Base-by-base conservation (phyloP, 2,888 invertebrate genomes). In the Agrochola circellaris region DNA sequence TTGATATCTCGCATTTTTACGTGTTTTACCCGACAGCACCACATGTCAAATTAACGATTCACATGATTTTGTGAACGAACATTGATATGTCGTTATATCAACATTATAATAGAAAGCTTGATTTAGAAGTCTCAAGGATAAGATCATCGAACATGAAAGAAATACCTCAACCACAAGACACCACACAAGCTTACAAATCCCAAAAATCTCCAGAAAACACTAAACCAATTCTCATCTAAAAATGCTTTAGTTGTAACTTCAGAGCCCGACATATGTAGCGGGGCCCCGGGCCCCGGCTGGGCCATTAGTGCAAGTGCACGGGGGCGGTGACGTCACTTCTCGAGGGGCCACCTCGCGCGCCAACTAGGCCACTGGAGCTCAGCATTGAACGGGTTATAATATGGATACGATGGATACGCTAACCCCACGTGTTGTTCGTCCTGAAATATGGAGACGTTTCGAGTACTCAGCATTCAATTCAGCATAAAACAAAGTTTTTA, bases 351-450 rank as follows among this genome's bases (percentile, higher is more conserved):
- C 75, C 77, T 62, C 77, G 78, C 62, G 68, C 60, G 94, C 94
- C 94, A 95, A 94, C 93, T 94, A 93, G 93, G 94, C 93, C 94
- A 94, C 92, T 92, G 92, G 92, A 89, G 88, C 92, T 82, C 86
- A 86, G 74, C 88, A 86, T 88, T 86, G 83, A 88, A 88, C 84
- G 86, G 73, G 85, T 87, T 87, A 87, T 77, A 81, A 86, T 89
- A 78, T 86, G 83, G 72, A 83, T 62, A 70, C 65, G 67, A 71
- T 83, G 82, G 66, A 83, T 70, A 69, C 20, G 65, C 76, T 79
- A 77, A 79, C 74, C 70, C 75, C 79, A 85, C 81, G 81, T 82
- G 85, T 62, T 60, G 64, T 81, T 69, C 65, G 60, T 26, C 34
- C 34, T 45, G 23, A 20, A 30, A 1, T 42, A n/a, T 13, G 13